A percentile compares a stretch with the other conserved stretches of the same genome.
Evolutionary conservation across 1,140 invertebrate genomes (phyloP).

Genomic region (Rhyzopertha dominica): DNA sequence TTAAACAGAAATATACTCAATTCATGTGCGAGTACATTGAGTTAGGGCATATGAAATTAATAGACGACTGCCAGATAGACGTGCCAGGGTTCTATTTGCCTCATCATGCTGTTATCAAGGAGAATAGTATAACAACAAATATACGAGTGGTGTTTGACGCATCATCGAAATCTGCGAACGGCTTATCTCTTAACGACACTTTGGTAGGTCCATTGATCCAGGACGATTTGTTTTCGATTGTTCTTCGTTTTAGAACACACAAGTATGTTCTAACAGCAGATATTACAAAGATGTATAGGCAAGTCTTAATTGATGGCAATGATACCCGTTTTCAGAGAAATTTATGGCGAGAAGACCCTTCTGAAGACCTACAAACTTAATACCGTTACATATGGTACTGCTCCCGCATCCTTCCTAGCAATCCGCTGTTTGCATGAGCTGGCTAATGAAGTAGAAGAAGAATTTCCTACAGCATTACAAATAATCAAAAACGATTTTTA

Average conservation of each 20-base stretch:
- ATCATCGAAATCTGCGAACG: no score
- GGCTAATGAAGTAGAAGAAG: constrained; percentile 32
- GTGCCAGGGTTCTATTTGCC: no score
- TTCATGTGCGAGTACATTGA: no score
- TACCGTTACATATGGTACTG: constrained; percentile 41
- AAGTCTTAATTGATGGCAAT: constrained; percentile 36
- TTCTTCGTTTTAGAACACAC: constrained; percentile 23
- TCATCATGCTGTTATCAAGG: no score
- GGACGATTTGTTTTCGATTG: constrained; percentile 28
- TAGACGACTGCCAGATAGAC: no score
- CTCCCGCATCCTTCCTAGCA: constrained; percentile 38
- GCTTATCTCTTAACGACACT: no score
- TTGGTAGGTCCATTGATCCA: constrained; percentile 32
- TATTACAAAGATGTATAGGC: constrained; percentile 48
- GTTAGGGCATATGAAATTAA: no score
- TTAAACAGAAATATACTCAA: no score
- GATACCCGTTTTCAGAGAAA: constrained; percentile 41
- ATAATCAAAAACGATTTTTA: constrained; percentile 43
- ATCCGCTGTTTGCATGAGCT: constrained; percentile 31
- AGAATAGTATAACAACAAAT: no score
- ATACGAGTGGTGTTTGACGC: no score
- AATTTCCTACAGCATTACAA: constrained; percentile 30
- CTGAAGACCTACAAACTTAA: constrained; percentile 31
- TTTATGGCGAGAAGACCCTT: constrained; percentile 35
- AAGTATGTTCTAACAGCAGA: constrained; percentile 34